A percentile compares a stretch with the other conserved stretches of the same genome.
These are phyloP conservation scores for Montipora capitata DNA, from an alignment of 92 coral and sea anemone species.

Conservation along the genomic window DNA sequence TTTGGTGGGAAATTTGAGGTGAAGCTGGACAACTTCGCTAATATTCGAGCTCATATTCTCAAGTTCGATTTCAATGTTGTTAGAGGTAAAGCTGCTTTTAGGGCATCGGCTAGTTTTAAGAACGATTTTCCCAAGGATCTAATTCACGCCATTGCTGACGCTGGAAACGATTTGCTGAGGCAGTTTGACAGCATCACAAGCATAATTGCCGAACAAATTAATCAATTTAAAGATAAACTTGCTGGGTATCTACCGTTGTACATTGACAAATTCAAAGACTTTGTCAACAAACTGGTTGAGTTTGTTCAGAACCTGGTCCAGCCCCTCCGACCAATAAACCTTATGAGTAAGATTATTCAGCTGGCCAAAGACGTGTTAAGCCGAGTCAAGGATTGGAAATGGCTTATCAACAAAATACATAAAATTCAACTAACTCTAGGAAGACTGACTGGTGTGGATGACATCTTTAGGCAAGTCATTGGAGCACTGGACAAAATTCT, in stretches of 20 bases:
- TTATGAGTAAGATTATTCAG: slow-evolving; percentile 80
- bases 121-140: slow-evolving; percentile 98
- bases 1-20: slow-evolving; percentile 97
- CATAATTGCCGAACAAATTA: slow-evolving; percentile 81
- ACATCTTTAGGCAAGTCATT: slow-evolving; percentile 84
- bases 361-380: slow-evolving; percentile 79
- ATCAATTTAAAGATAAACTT: slow-evolving; percentile 79
- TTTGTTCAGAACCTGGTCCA: slow-evolving; percentile 84
- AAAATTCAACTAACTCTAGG: slow-evolving; percentile 80
- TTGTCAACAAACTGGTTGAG: slow-evolving; percentile 76
- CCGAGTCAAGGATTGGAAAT: slow-evolving; percentile 86
- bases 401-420: slow-evolving; percentile 78
- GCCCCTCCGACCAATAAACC: slow-evolving; percentile 82
- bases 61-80: slow-evolving; percentile 88
- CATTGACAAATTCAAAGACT: slow-evolving; percentile 82
- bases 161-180: slow-evolving; percentile 85
- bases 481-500: slow-evolving; percentile 84
- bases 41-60: slow-evolving; percentile 82
- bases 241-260: slow-evolving; percentile 78
- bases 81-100: slow-evolving; percentile 94
- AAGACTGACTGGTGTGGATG: slow-evolving; percentile 84
- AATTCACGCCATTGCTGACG: slow-evolving; percentile 88
- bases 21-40: slow-evolving; percentile 87
- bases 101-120: slow-evolving; percentile 94
- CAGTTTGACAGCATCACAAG: slow-evolving; percentile 83